Evolutionary conservation across 2,888 invertebrate genomes (phyloP), one percentile per base, ranked within the genome.

Genomic region (Cephus sareptanus): DNA sequence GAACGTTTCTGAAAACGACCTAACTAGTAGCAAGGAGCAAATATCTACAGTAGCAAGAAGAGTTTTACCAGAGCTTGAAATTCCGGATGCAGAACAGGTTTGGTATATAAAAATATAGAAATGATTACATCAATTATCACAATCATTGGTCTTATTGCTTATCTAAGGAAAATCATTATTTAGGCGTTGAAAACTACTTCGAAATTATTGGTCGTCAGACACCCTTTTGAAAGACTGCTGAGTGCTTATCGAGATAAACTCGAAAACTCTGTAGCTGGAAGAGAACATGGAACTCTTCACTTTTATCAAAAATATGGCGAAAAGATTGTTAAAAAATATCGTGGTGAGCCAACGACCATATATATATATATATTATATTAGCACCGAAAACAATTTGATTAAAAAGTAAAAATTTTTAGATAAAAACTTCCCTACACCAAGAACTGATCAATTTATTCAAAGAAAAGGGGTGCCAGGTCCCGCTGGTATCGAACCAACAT

Each of bases 171-270:
- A 23, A 23, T 56, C 56, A 56, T 56, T 56, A 56, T 23, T 56
- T 23, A 56, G 56, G 56, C 23, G 2, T 2, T 56, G 23, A 56
- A 56, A 23, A 74, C 23, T 37, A 34, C 75, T 73, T 80, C 90
- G 79, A 94, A 93, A 84, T 89, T 94, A 69, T 82, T 94, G 73
- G 92, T 94, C 70, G 94, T 94, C n/a, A 90, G 94, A 13, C 94
- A 94, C 86, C 94, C 94, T 1, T 93, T 94, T 81, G 94, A 94
- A 82, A 90, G 94, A 77, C 84, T 94, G 40, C 87, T 94, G 34
- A 94, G 94, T 4, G 94, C 94, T 0, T 94, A 93, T 85, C 89
- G 93, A 56, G 94, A 94, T 86, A 94, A 94, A 87, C 92, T 94
- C 81, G 92, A 92, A 81, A 91, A 92, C 83, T 89, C 91, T 4